phyloP scores from a whole-genome alignment of 1,140 invertebrate genomes.

The Leguminivora glycinivorella region DNA sequence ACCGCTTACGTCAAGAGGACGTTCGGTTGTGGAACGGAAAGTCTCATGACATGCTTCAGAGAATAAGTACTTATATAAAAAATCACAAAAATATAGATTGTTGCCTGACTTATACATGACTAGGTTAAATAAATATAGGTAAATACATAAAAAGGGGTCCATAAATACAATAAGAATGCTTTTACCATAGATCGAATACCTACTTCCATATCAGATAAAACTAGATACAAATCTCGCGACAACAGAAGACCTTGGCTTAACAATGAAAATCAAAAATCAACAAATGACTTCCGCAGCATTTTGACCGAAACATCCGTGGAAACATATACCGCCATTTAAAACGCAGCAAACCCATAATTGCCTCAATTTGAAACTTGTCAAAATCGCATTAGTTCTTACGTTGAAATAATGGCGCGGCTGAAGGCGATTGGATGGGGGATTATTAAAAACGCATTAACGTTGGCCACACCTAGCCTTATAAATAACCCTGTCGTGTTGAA shows the following conservation, averaged over 20 bases:
- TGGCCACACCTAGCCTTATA: slow-evolving; percentile 68
- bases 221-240: not conserved
- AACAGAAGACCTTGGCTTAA: slow-evolving; percentile 34
- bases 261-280: slow-evolving; percentile 31
- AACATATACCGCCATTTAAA: slow-evolving; percentile 67
- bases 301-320: slow-evolving; percentile 47
- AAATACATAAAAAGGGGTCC: too few relatives aligned
- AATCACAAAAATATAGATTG: too few relatives aligned
- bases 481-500: slow-evolving; percentile 65
- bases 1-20: not conserved
- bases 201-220: not conserved
- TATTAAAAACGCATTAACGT: slow-evolving; percentile 78
- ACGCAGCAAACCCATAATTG: slow-evolving; percentile 70
- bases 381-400: slow-evolving; percentile 75
- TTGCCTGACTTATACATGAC: too few relatives aligned
- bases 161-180: not conserved
- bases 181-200: not conserved
- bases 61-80: too few relatives aligned
- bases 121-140: too few relatives aligned
- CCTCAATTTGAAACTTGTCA: slow-evolving; percentile 77
- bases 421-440: slow-evolving; percentile 66
- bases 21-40: not conserved
- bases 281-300: slow-evolving; percentile 56
- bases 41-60: too few relatives aligned
- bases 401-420: slow-evolving; percentile 61